Percentiles rank a stretch among this genome's conserved stretches.
Evolutionary conservation across 2,888 invertebrate genomes (phyloP).

Genomic region (Drosophila algonquin): DNA sequence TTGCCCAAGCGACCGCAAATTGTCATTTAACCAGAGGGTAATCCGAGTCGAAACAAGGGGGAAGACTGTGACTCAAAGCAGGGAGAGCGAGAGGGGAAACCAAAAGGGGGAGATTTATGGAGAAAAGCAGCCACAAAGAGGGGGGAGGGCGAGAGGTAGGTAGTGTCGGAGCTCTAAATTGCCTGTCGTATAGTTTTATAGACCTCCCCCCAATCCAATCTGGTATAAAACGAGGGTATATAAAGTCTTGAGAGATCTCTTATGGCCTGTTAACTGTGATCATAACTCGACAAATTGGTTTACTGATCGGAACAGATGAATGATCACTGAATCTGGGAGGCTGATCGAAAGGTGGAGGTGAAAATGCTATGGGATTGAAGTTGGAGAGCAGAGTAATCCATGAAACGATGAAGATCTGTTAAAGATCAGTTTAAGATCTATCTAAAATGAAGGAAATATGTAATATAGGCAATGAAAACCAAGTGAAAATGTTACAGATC

Average conservation of each 20-base stretch:
- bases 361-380: neutral
- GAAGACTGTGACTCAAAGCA: slow-evolving; percentile 4
- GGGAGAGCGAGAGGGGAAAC: neutral
- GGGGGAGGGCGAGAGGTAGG: slow-evolving; percentile 10
- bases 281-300: slow-evolving; percentile 40
- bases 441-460: too few relatives aligned
- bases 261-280: slow-evolving; percentile 43
- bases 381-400: too few relatives aligned
- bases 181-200: slow-evolving; percentile 68
- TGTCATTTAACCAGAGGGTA: slow-evolving; percentile 66
- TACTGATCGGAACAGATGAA: slow-evolving; percentile 28
- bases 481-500: too few relatives aligned
- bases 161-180: slow-evolving; percentile 48
- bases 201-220: slow-evolving; percentile 12
- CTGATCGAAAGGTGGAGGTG: slow-evolving; percentile 3
- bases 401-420: neutral
- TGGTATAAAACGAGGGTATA: slow-evolving; percentile 1
- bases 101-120: slow-evolving; percentile 25
- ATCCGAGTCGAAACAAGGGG: slow-evolving; percentile 34
- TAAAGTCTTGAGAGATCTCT: slow-evolving; percentile 36
- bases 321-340: neutral
- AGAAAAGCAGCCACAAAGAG: neutral
- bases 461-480: too few relatives aligned
- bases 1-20: slow-evolving; percentile 71
- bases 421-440: too few relatives aligned